phyloP scores from a whole-genome alignment of 1,140 invertebrate genomes.

The Euschistus heros region DNA sequence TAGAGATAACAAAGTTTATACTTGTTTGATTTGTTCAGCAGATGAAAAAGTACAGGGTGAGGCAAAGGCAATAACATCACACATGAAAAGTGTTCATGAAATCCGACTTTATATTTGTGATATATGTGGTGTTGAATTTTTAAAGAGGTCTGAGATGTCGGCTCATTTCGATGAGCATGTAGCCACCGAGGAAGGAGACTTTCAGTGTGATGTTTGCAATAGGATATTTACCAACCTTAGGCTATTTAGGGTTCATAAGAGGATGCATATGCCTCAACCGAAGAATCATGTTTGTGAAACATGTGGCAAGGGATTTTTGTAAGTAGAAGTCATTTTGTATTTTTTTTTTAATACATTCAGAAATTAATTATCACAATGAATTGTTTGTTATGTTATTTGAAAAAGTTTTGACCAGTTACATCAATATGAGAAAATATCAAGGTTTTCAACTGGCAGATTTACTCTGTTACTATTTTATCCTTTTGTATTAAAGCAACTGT shows the following conservation, averaged over 20 bases:
- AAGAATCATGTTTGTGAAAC: slow-evolving; percentile 52
- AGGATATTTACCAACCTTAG: slow-evolving; percentile 49
- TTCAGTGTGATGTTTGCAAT: slow-evolving; percentile 53
- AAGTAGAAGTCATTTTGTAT: slow-evolving; percentile 13
- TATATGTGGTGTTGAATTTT: slow-evolving; percentile 52
- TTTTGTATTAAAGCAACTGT: no score
- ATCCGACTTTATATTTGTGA: slow-evolving; percentile 57
- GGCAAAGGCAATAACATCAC: slow-evolving; percentile 46
- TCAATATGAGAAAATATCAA: no score
- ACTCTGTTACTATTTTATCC: no score
- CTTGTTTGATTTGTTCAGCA: slow-evolving; percentile 46
- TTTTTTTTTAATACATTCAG: no score
- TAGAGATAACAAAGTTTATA: slow-evolving; percentile 42
- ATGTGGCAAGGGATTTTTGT: slow-evolving; percentile 53
- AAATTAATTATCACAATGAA: no score
- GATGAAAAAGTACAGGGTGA: slow-evolving; percentile 40
- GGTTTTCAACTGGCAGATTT: no score
- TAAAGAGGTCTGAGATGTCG: slow-evolving; percentile 48
- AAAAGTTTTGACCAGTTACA: no score
- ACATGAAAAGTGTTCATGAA: slow-evolving; percentile 49
- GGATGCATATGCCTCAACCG: slow-evolving; percentile 47
- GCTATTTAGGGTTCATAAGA: slow-evolving; percentile 49
- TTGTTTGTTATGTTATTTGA: no score
- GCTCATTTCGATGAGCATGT: slow-evolving; percentile 56
- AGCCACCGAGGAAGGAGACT: slow-evolving; percentile 47